These are phyloP conservation scores for Diogma glabrata DNA, from an alignment of 2,888 invertebrate species.

Conservation along the genomic window DNA sequence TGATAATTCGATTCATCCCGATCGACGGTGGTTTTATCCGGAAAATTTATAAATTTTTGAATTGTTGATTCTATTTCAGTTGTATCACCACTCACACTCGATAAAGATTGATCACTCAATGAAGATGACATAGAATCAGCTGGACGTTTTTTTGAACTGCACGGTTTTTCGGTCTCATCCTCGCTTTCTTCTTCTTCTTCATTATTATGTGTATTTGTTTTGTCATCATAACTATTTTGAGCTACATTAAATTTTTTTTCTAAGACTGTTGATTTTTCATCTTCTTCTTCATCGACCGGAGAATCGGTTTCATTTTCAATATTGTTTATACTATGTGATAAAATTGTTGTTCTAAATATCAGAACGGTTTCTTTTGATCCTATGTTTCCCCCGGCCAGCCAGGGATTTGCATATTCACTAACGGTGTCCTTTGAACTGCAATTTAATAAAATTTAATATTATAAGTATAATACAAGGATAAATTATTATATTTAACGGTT, in stretches of 20 bases:
- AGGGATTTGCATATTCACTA: constrained; percentile 26
- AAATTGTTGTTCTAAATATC: constrained; percentile 50
- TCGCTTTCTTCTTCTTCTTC: neutral
- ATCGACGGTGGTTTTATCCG: neutral
- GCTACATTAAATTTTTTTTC: constrained; percentile 2
- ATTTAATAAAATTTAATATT: no score
- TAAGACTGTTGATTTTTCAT: neutral
- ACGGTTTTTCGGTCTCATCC: neutral
- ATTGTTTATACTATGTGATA: constrained; percentile 24
- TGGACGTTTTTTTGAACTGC: constrained; percentile 21
- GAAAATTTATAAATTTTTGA: neutral
- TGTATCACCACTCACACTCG: constrained; percentile 29
- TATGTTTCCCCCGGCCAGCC: constrained; percentile 46
- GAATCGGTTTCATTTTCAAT: neutral
- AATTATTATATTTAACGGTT: no score
- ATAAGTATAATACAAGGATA: no score
- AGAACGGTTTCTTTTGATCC: constrained; percentile 54
- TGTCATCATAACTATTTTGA: neutral
- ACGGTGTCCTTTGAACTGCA: constrained; percentile 5
- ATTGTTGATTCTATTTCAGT: constrained; percentile 46
- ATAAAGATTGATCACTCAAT: constrained; percentile 31
- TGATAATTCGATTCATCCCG: neutral
- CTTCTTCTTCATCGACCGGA: neutral
- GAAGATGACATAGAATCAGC: constrained; percentile 26
- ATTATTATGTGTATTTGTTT: neutral